These are phyloP conservation scores for Nebria brevicollis DNA, from an alignment of 2,888 invertebrate species.

Conservation along the genomic window DNA sequence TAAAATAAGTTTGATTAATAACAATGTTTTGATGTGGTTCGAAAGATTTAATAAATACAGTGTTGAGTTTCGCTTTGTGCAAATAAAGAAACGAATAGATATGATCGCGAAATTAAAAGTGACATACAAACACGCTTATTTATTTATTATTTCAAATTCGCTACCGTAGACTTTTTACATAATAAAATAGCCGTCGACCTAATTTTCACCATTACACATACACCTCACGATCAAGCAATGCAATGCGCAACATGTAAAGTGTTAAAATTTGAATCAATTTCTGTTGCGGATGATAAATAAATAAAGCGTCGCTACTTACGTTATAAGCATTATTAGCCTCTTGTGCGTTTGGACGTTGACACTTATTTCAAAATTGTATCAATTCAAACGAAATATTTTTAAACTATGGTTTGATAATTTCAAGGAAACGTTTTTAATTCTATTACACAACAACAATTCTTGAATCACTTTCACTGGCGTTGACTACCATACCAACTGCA, in stretches of 20 bases:
- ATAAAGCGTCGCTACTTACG: slow-evolving; percentile 25
- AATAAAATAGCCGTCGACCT: slow-evolving; percentile 35
- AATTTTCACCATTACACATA: slow-evolving; percentile 39
- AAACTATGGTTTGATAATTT: slow-evolving; percentile 7
- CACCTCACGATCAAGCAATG: slow-evolving; percentile 18
- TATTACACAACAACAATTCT: slow-evolving; percentile 36
- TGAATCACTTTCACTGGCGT: slow-evolving; percentile 38
- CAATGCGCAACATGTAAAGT: background rate
- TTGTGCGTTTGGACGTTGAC: background rate
- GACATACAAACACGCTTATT: background rate
- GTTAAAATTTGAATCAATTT: background rate
- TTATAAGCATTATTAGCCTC: slow-evolving; percentile 33
- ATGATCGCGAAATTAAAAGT: background rate
- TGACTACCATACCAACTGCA: slow-evolving; percentile 29
- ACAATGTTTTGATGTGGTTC: background rate
- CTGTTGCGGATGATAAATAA: background rate
- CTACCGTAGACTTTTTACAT: slow-evolving; percentile 41
- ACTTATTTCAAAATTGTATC: background rate
- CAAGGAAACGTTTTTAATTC: slow-evolving; percentile 40
- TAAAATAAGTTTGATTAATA: too few relatives aligned
- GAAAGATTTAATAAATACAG: background rate
- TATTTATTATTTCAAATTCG: slow-evolving; percentile 30
- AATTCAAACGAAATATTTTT: background rate
- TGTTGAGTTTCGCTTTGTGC: background rate
- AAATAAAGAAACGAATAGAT: background rate